Conservation (phyloP, 2,113 vertebrate species). For the Reinhardtius hippoglossoides region DNA sequence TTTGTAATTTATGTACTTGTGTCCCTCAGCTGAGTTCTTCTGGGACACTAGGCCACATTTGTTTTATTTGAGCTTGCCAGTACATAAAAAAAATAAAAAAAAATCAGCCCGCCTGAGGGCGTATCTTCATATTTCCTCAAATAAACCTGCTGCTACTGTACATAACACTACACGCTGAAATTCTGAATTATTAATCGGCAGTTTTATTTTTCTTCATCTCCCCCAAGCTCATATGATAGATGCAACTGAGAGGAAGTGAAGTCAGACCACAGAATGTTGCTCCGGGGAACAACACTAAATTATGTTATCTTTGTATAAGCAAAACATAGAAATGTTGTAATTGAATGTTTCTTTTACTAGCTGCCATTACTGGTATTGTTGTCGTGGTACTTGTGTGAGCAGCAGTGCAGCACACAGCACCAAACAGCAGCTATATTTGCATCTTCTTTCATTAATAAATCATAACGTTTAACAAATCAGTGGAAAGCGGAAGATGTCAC, state of each 20-base stretch:
- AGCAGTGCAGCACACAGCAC: conserved; percentile 29
- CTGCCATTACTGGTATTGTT: conserved; percentile 23
- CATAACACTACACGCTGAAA: conserved; percentile 67
- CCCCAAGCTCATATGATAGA: conserved; percentile 58
- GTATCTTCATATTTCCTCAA: conserved; percentile 69
- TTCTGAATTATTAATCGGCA: conserved; percentile 75
- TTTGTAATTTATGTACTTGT: conserved; percentile 52
- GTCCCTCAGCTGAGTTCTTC: conserved; percentile 22
- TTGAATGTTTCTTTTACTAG: conserved; percentile 43
- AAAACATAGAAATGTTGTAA: conserved; percentile 34
- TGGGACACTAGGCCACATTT: conserved; percentile 32
- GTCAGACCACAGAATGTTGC: conserved; percentile 51
- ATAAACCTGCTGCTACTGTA: conserved; percentile 71
- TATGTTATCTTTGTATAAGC: conserved; percentile 34
- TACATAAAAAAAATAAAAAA: conserved; percentile 43
- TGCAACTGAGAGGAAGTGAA: conserved; percentile 48
- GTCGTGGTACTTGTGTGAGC: conserved; percentile 6
- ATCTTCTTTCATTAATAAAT: conserved; percentile 81
- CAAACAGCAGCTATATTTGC: conserved; percentile 72
- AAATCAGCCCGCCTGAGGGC: conserved; percentile 40
- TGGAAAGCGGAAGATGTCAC: conserved; percentile 66
- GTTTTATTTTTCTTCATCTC: conserved; percentile 64
- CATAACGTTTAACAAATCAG: conserved; percentile 77
- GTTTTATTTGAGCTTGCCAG: conserved; percentile 52
- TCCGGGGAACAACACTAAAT: conserved; percentile 51